Evolutionary conservation across 2,113 vertebrate species (phyloP).

Genomic region (Pseudorectes ferrugineus): DNA sequence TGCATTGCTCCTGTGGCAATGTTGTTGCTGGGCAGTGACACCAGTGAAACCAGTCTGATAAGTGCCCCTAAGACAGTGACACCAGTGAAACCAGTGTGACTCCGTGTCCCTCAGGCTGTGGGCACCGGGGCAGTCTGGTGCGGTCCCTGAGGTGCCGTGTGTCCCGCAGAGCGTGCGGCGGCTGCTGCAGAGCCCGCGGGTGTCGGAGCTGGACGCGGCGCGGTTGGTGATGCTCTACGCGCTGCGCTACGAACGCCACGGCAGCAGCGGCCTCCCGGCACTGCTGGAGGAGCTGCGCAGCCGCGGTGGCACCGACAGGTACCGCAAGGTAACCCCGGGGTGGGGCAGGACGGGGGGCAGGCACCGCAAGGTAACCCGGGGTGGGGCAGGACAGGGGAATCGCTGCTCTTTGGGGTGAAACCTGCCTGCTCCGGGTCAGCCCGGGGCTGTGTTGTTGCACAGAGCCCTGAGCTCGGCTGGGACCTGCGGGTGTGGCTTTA

Average conservation of each 20-base stretch:
- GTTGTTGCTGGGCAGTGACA: background rate
- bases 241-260: slow-evolving; percentile 90
- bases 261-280: slow-evolving; percentile 79
- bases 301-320: slow-evolving; percentile 80
- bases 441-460: too few relatives aligned
- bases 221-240: slow-evolving; percentile 93
- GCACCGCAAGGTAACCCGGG: slow-evolving; percentile 76
- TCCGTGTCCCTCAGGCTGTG: accelerated
- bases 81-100: accelerated
- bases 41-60: background rate
- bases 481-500: background rate
- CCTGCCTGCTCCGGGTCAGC: background rate
- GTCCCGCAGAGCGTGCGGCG: slow-evolving; percentile 81
- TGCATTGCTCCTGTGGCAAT: background rate
- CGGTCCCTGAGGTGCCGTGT: background rate
- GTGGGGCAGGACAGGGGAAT: accelerated
- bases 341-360: background rate
- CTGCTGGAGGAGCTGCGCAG: slow-evolving; percentile 82
- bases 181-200: slow-evolving; percentile 83
- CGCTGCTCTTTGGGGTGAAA: background rate
- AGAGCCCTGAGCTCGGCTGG: background rate
- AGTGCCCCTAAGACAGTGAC: background rate
- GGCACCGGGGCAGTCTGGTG: background rate
- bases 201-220: slow-evolving; percentile 83
- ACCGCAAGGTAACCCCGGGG: slow-evolving; percentile 75